Conservation (phyloP, 2,797 vertebrate species). For the Neosilurus mollespiculum region DNA sequence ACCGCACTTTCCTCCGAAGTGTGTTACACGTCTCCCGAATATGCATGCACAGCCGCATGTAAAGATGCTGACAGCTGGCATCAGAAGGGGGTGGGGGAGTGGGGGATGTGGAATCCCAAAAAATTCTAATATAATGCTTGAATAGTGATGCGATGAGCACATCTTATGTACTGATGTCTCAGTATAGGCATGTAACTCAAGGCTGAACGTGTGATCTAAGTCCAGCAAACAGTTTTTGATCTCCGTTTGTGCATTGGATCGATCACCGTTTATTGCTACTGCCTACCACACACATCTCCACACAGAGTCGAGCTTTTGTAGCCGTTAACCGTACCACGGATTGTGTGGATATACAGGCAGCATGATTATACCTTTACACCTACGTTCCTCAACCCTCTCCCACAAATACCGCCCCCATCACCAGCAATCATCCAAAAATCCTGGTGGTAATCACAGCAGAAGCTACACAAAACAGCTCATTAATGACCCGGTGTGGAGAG, state of each 20-base stretch:
- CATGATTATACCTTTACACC: background rate
- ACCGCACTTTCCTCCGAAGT: too few relatives aligned
- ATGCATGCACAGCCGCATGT: too few relatives aligned
- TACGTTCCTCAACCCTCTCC: background rate
- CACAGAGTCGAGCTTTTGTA: background rate
- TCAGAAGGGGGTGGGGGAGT: too few relatives aligned
- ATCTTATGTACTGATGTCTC: too few relatives aligned
- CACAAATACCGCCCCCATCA: background rate
- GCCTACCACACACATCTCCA: background rate
- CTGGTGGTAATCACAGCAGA: background rate
- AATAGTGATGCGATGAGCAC: background rate
- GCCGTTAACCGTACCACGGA: background rate
- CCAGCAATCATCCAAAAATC: background rate
- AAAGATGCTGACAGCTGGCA: too few relatives aligned
- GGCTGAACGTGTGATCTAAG: background rate
- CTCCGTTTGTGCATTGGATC: background rate
- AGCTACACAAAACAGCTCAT: conserved; percentile 23
- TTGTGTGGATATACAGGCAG: background rate
- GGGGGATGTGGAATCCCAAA: background rate
- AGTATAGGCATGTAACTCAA: background rate
- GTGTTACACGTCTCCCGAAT: too few relatives aligned
- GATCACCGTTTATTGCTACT: background rate
- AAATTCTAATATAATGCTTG: background rate
- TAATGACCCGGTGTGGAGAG: conserved; percentile 26
- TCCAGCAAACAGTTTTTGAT: background rate